These are phyloP conservation scores for Eristalis tenax DNA, from an alignment of 2,888 invertebrate species.

Conservation along the genomic window DNA sequence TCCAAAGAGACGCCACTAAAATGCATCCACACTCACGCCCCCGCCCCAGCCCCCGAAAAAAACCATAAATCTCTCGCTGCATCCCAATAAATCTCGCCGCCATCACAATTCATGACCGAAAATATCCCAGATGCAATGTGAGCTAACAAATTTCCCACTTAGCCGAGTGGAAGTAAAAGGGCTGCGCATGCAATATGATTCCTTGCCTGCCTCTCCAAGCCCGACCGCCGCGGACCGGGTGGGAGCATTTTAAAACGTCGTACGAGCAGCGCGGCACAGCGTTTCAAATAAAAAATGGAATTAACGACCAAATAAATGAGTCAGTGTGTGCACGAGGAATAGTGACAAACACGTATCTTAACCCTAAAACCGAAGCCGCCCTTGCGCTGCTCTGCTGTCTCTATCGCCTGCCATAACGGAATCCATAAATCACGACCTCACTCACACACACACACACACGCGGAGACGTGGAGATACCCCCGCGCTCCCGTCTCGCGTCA, in stretches of 20 bases:
- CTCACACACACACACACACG: constrained; percentile 11
- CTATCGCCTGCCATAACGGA: constrained; percentile 13
- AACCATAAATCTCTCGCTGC: constrained; percentile 45
- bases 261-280: background rate
- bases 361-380: background rate
- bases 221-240: background rate
- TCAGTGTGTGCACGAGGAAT: constrained; percentile 39
- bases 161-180: background rate
- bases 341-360: constrained; percentile 24
- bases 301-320: constrained; percentile 67
- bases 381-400: background rate
- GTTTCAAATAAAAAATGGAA: constrained; percentile 23
- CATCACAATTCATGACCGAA: constrained; percentile 43
- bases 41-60: background rate
- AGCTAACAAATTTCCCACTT: constrained; percentile 42
- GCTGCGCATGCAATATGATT: background rate
- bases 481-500: background rate
- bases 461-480: background rate
- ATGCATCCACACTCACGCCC: constrained; percentile 19
- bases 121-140: constrained; percentile 47
- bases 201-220: too few species aligned
- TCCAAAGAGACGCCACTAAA: constrained; percentile 39
- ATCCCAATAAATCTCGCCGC: constrained; percentile 53
- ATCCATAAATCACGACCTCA: constrained; percentile 62
- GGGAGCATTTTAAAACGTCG: background rate